Evolutionary conservation across 1,140 invertebrate genomes (phyloP).

Genomic region (Drosophila carrolli): DNA sequence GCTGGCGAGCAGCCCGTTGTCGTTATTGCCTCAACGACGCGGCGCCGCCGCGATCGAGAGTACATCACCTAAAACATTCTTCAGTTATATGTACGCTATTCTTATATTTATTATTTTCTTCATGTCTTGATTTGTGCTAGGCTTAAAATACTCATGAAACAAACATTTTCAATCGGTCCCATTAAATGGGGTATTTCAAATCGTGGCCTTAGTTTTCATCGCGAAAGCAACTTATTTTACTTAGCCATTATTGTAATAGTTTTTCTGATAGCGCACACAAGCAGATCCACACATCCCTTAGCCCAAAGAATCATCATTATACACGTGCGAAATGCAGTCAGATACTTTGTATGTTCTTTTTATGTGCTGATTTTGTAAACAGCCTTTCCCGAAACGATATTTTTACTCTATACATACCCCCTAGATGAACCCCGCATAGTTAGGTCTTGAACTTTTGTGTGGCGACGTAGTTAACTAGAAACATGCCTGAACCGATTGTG

Average conservation of each 20-base stretch:
- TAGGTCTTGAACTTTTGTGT: slow-evolving; percentile 27
- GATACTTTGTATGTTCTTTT: slow-evolving; percentile 35
- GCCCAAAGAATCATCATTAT: slow-evolving; percentile 57
- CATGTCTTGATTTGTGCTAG: slow-evolving; percentile 28
- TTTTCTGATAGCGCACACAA: slow-evolving; percentile 19
- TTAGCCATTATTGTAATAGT: slow-evolving; percentile 22
- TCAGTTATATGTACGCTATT: slow-evolving; percentile 16
- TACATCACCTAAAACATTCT: slow-evolving; percentile 64
- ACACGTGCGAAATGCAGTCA: slow-evolving; percentile 7
- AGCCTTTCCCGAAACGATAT: slow-evolving; percentile 14
- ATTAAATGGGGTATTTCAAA: slow-evolving; percentile 61
- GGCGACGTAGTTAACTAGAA: slow-evolving; percentile 55
- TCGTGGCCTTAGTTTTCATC: slow-evolving; percentile 73
- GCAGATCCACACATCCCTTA: slow-evolving; percentile 19
- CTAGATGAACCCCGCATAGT: slow-evolving; percentile 31
- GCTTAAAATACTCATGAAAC: slow-evolving; percentile 65
- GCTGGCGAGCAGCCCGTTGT: slow-evolving; percentile 57
- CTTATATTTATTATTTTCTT: slow-evolving; percentile 27
- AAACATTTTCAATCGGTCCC: slow-evolving; percentile 37
- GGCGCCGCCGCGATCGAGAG: slow-evolving; percentile 58
- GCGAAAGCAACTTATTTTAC: slow-evolving; percentile 51
- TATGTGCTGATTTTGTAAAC: slow-evolving; percentile 21
- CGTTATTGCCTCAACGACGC: slow-evolving; percentile 58
- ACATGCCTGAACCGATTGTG: slow-evolving; percentile 48
- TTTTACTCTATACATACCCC: slow-evolving; percentile 14